phyloP scores from a whole-genome alignment of 2,888 invertebrate genomes.

The Eilema griseolum region DNA sequence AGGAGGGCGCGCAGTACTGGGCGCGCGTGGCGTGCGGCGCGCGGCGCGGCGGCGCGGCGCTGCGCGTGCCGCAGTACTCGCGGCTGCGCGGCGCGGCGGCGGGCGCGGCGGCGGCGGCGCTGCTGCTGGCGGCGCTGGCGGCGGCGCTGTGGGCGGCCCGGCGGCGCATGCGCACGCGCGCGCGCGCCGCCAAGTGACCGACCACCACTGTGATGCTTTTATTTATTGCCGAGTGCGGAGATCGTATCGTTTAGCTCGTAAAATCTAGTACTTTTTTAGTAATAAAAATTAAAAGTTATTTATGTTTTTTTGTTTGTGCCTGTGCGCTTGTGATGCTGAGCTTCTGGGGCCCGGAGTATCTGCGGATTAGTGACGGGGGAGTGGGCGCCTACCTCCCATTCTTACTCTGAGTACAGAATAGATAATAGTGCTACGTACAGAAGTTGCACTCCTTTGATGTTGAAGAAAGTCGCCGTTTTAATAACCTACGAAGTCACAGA shows the following conservation, averaged over 20 bases:
- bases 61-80: slow-evolving; percentile 90
- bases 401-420: too few relatives aligned
- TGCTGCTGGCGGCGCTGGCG: slow-evolving; percentile 89
- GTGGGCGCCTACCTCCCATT: too few relatives aligned
- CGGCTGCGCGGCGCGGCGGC: slow-evolving; percentile 90
- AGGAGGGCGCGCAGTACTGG: slow-evolving; percentile 91
- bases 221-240: slow-evolving; percentile 42
- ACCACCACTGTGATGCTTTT: slow-evolving; percentile 32
- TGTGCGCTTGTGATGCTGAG: too few relatives aligned
- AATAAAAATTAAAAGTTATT: not conserved
- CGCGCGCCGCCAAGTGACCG: too few relatives aligned
- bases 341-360: too few relatives aligned
- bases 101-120: slow-evolving; percentile 89
- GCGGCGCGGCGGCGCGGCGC: slow-evolving; percentile 88
- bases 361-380: too few relatives aligned
- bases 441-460: too few relatives aligned
- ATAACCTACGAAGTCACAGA: too few relatives aligned
- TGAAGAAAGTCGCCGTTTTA: too few relatives aligned
- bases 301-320: not conserved
- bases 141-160: slow-evolving; percentile 85
- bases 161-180: slow-evolving; percentile 57
- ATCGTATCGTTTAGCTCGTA: not conserved
- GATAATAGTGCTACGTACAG: too few relatives aligned
- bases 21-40: slow-evolving; percentile 92
- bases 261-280: not conserved